Evolutionary conservation across 2,113 vertebrate genomes (phyloP), one percentile per base, ranked within the genome.

Genomic region (Corythornis madagascariensis): DNA sequence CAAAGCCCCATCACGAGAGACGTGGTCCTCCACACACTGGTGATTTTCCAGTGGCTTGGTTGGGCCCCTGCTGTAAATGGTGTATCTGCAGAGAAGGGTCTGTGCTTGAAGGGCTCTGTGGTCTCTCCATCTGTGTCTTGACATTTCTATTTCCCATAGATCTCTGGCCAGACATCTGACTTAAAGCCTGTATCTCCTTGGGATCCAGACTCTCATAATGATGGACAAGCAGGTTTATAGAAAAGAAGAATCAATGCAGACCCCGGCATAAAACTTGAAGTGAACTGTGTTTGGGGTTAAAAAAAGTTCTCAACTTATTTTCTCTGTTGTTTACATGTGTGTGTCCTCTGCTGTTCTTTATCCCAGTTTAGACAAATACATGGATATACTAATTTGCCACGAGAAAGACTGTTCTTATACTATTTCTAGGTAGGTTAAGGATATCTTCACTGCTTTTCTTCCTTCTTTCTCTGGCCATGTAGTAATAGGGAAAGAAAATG

Each of bases 291-390:
- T 79, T 20, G 11, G 17, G 7, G 42, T 82, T 82, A 47, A 55
- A 92, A 89, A 55, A 24, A 40, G 24, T 55, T 90, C 38, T 29
- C 19, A 71, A 53, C 11, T 75, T 90, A 78, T 47, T 90, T 92
- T 95, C 11, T 52, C 17, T 79, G 84, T 72, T 89, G 57, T 92
- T 92, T 90, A 89, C 17, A n/a, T 40, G 17, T 73, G 11, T 10
- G 7, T 83, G 26, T 87, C 56, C 40, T 92, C 71, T 83, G 55
- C 28, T 85, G 50, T 87, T 94, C 31, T 81, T 94, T 66, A 92
- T 83, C n/a, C 7, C 22, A 73, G 20, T 4, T 43, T 48, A 35
- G 25, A n/a, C 18, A 83, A 92, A 86, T 40, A 66, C 47, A 50
- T 0, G 1, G 17, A 75, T 66, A 45, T 35, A 50, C 48, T 65